phyloP scores from a whole-genome alignment of 2,888 invertebrate genomes.

The Tetragnatha montana region DNA sequence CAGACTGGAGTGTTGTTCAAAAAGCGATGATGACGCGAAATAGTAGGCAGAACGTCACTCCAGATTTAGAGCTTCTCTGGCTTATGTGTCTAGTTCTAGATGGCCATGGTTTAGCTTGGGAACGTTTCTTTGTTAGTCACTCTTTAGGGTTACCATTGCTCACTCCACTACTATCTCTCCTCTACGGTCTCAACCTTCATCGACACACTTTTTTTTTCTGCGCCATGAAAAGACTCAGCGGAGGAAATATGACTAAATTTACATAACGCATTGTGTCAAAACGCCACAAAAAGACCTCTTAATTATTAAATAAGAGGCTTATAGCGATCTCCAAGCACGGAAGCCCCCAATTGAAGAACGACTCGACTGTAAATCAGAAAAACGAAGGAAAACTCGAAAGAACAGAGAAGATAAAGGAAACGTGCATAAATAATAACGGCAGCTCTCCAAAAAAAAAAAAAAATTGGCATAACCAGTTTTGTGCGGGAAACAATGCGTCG shows the following conservation, averaged over 20 bases:
- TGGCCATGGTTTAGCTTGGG: too few relatives aligned
- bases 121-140: too few relatives aligned
- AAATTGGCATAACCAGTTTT: conserved; percentile 43
- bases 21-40: too few relatives aligned
- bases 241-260: conserved; percentile 18
- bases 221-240: background rate
- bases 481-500: conserved; percentile 26
- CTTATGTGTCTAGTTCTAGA: too few relatives aligned
- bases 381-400: background rate
- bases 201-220: background rate
- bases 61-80: too few relatives aligned
- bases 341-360: conserved; percentile 24
- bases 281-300: background rate
- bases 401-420: conserved; percentile 2
- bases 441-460: too few relatives aligned
- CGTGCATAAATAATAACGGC: conserved; percentile 27
- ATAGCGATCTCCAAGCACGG: conserved; percentile 17
- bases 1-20: too few relatives aligned
- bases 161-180: too few relatives aligned
- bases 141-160: too few relatives aligned
- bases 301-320: conserved; percentile 6
- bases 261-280: conserved; percentile 17
- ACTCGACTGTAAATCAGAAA: conserved; percentile 36
- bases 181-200: too few relatives aligned
- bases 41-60: too few relatives aligned